A percentile compares a stretch with the other conserved stretches of the same genome.
Conservation (phyloP, 2,113 vertebrate genomes). For the Climacteris rufus region DNA sequence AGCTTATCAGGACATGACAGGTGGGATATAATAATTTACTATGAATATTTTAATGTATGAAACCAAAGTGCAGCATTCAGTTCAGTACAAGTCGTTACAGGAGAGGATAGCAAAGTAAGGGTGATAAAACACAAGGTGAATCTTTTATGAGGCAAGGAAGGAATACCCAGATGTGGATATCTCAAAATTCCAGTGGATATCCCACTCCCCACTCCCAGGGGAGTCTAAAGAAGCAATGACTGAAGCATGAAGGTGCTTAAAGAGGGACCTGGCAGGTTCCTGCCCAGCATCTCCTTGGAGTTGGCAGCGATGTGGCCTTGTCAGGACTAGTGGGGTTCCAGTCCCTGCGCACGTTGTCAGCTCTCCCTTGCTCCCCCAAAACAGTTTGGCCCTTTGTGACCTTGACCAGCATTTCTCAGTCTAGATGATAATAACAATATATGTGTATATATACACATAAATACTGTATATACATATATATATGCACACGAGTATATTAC, state of each 20-base stretch:
- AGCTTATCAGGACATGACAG: not conserved
- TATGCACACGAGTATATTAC: too few species aligned
- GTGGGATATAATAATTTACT: not conserved
- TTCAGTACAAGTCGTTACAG: not conserved
- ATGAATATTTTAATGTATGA: not conserved
- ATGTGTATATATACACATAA: not conserved
- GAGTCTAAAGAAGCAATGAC: not conserved
- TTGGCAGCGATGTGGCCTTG: not conserved
- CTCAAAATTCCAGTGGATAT: not conserved
- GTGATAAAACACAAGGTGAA: not conserved
- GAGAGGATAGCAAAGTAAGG: not conserved
- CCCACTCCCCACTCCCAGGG: too few species aligned
- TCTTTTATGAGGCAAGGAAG: not conserved
- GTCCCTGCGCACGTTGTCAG: accelerated
- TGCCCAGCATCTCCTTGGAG: not conserved
- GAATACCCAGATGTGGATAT: not conserved
- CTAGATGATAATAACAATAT: not conserved
- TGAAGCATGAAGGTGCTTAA: accelerated
- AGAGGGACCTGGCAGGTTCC: not conserved
- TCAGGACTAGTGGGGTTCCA: accelerated
- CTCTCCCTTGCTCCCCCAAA: not conserved
- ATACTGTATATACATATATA: not conserved
- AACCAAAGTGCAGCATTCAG: not conserved
- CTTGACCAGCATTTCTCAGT: not conserved
- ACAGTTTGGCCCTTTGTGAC: not conserved